Evolutionary conservation across 1,140 invertebrate genomes (phyloP).

Genomic region (Procambarus virginalis): DNA sequence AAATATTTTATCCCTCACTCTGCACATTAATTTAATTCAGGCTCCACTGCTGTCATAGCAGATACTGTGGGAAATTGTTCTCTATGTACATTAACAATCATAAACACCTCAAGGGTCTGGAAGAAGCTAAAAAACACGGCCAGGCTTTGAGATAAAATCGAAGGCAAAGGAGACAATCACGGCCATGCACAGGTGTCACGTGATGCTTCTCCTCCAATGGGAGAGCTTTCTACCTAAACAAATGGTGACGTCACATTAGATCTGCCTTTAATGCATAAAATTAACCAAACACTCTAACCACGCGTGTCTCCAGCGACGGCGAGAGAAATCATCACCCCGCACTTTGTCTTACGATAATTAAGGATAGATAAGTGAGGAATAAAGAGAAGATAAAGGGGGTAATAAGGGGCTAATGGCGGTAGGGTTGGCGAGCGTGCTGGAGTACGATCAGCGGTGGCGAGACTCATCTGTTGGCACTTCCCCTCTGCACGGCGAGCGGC

Average conservation of each 20-base stretch:
- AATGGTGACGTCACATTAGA: neutral
- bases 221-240: neutral
- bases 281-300: neutral
- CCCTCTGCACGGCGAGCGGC: neutral
- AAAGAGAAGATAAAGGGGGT: neutral
- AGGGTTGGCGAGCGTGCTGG: neutral
- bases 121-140: neutral
- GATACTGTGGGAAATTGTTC: too few relatives aligned
- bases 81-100: too few relatives aligned
- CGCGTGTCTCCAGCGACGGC: too few relatives aligned
- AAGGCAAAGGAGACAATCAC: neutral
- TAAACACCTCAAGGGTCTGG: too few relatives aligned
- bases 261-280: neutral
- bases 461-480: neutral
- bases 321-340: too few relatives aligned
- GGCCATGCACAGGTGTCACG: neutral
- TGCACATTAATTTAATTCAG: too few relatives aligned
- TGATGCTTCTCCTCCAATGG: too few relatives aligned
- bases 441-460: neutral
- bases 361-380: neutral
- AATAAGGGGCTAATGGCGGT: neutral
- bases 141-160: neutral
- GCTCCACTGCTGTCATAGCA: too few relatives aligned
- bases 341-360: too few relatives aligned
- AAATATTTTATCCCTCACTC: too few relatives aligned